Evolutionary conservation across 2,888 invertebrate species (phyloP), one percentile per base, ranked within the genome.

Genomic region (Chloroclysta siterata): DNA sequence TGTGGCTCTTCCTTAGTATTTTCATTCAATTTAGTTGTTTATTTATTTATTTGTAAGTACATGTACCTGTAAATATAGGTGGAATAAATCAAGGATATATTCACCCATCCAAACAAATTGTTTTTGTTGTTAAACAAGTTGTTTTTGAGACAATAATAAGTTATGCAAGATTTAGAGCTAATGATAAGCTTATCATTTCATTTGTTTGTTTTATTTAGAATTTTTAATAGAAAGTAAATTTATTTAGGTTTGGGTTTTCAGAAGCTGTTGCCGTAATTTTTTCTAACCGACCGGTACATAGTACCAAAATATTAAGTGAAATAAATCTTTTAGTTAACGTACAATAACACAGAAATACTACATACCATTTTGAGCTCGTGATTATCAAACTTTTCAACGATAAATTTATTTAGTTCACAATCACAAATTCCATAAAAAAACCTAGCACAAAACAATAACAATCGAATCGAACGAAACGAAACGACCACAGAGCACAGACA

Each of bases 311-410:
- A 65, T 6, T 39, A n/a, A 0, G 5, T 13, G 4, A 15, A 39
- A 48, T 50, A 42, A 15, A 33, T 15, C 0, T 28, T 42, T 13
- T 14, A 46, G 14, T 5, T 13, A 33, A 46, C 47, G 50, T 42
- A 46, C 8, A 47, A 15, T 11, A 60, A 11, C 11, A 17, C 13
- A 8, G 5, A 28, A 13, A 41, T 11, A 8, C 13, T 28, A 66
- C 70, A 29, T 63, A 70, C 70, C 70, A 70, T 70, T 69, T 71
- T 76, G 59, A 52, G 17, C 15, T 22, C 29, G 50, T 50, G 70
- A 70, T 65, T 65, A 52, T 42, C 1, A 33, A 14, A 28, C 65
- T 65, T 58, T 65, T 62, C 22, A 11, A 7, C 46, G 61, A 61
- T 61, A 54, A 61, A 62, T 48, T 22, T 57, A 41, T 13, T 22